Percentiles rank a stretch among this genome's conserved stretches.
Evolutionary conservation across 2,797 vertebrate genomes (phyloP).

Genomic region (Epinephelus coioides): DNA sequence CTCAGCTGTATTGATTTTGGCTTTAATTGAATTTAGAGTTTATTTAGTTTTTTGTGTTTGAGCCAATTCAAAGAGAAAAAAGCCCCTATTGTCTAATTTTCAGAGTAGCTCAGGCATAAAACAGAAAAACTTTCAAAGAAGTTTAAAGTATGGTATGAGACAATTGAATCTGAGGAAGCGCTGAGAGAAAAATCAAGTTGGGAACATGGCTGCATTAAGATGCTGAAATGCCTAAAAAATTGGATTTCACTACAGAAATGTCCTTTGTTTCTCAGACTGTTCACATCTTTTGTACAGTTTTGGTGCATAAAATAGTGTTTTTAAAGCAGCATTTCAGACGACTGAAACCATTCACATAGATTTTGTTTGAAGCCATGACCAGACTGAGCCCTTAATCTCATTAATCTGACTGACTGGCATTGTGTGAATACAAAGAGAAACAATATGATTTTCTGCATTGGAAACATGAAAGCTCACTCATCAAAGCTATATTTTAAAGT

Average conservation of each 20-base stretch:
- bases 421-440: background rate
- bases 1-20: slow-evolving; percentile 27
- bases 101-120: background rate
- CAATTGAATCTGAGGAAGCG: background rate
- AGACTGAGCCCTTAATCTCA: background rate
- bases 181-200: slow-evolving; percentile 3
- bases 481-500: background rate
- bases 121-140: background rate
- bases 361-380: background rate
- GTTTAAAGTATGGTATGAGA: background rate
- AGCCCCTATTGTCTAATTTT: background rate
- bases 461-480: background rate
- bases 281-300: background rate
- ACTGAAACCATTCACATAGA: background rate
- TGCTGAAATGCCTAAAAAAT: background rate
- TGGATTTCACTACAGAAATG: background rate
- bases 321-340: background rate
- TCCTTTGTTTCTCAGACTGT: background rate
- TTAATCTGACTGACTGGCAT: background rate
- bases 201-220: background rate
- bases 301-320: background rate
- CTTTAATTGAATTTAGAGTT: slow-evolving; percentile 37
- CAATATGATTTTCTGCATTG: background rate
- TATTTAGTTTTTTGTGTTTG: background rate
- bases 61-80: background rate